Evolutionary conservation across 1,140 invertebrate genomes (phyloP).

Genomic region (Holcopasites calliopsidis): DNA sequence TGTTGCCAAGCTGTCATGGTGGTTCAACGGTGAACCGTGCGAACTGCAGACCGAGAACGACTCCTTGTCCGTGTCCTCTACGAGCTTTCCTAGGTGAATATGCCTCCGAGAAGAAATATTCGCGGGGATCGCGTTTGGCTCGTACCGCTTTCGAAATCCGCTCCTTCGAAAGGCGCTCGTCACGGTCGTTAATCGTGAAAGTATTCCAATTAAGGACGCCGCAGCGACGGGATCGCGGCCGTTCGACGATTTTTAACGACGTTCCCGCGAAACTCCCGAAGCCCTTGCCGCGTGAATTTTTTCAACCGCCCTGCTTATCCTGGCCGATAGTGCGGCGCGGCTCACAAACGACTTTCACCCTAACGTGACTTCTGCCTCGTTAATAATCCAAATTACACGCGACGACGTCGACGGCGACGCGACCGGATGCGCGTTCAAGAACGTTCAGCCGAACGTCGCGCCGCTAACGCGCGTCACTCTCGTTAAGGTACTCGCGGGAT

Average conservation of each 20-base stretch:
- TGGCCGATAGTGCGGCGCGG: background rate
- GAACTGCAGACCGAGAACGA: constrained; percentile 73
- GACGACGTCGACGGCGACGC: background rate
- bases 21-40: constrained; percentile 85
- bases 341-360: background rate
- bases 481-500: background rate
- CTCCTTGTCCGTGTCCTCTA: constrained; percentile 53
- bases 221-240: background rate
- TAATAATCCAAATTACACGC: constrained; percentile 5
- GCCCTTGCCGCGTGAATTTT: background rate
- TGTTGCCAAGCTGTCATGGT: constrained; percentile 89
- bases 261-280: background rate
- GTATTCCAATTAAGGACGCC: constrained; percentile 13
- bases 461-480: background rate
- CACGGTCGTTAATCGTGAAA: constrained; percentile 16
- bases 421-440: background rate
- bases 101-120: too few species aligned
- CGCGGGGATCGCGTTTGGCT: too few species aligned
- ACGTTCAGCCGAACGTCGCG: background rate
- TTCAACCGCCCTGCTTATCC: background rate
- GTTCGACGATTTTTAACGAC: background rate
- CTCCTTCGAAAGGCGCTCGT: background rate
- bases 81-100: constrained; percentile 40
- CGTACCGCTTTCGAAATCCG: background rate
- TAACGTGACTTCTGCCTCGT: constrained; percentile 4